phyloP scores from a whole-genome alignment of 2,888 invertebrate genomes.

The Dasypolia templi region DNA sequence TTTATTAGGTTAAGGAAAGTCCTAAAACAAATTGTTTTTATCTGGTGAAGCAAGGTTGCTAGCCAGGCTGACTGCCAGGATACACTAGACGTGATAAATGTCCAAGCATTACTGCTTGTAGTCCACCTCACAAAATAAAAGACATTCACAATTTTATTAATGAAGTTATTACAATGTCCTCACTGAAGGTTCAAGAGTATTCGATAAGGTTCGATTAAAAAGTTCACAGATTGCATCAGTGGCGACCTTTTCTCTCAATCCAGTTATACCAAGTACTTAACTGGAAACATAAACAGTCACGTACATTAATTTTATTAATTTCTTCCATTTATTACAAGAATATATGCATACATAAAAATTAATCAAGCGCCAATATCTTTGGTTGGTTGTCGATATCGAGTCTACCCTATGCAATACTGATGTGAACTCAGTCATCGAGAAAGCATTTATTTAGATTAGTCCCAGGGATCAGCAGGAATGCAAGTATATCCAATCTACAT shows the following conservation, averaged over 20 bases:
- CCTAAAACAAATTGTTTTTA: too few relatives aligned
- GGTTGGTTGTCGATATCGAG: too few relatives aligned
- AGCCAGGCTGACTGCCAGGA: not conserved
- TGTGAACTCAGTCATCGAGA: too few relatives aligned
- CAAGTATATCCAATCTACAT: too few relatives aligned
- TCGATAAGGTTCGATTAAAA: conserved; percentile 46
- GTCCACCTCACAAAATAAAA: conserved; percentile 3
- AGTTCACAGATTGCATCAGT: conserved; percentile 51
- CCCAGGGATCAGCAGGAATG: too few relatives aligned
- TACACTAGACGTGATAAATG: not conserved
- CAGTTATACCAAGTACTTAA: conserved; percentile 38
- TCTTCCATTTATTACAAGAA: conserved; percentile 3
- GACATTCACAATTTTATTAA: conserved; percentile 25
- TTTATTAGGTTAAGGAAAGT: not conserved
- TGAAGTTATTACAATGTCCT: conserved; percentile 47
- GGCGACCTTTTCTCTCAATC: conserved; percentile 44
- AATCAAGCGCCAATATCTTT: conserved; percentile 17
- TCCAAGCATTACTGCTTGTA: not conserved
- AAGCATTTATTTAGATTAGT: too few relatives aligned
- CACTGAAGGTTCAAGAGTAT: conserved; percentile 40
- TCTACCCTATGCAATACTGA: too few relatives aligned
- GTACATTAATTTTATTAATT: conserved; percentile 36
- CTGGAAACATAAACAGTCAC: conserved; percentile 14
- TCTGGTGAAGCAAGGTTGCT: not conserved
- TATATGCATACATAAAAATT: not conserved